These are phyloP conservation scores for Avahi laniger DNA, from an alignment of 2,797 vertebrate species.

Conservation along the genomic window DNA sequence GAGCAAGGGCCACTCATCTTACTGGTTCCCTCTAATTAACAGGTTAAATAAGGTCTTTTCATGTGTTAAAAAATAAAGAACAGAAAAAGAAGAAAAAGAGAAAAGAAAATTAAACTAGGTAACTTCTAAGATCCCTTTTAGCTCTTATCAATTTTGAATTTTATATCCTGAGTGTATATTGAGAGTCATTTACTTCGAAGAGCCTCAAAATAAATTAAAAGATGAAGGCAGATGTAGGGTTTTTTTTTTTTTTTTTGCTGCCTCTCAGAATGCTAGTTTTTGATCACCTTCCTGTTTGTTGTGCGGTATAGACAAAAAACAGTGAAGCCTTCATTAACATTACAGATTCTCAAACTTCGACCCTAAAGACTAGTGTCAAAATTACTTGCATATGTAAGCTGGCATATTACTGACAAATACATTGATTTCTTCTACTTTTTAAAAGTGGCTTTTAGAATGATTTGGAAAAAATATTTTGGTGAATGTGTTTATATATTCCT, in stretches of 20 bases:
- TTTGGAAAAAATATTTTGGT: conserved; percentile 16
- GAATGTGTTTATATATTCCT: neutral
- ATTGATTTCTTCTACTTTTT: conserved; percentile 20
- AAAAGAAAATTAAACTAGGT: neutral
- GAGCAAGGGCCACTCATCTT: neutral
- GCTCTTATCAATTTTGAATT: neutral
- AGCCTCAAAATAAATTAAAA: neutral
- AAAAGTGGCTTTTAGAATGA: neutral
- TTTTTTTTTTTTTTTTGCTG: neutral
- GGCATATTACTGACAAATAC: neutral
- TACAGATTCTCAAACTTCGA: neutral
- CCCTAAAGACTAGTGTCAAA: neutral
- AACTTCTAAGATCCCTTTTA: neutral
- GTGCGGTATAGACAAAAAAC: neutral
- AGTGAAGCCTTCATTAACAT: neutral
- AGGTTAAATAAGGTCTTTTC: neutral
- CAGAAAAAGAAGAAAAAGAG: neutral
- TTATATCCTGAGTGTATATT: neutral
- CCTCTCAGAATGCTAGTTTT: neutral
- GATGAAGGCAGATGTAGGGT: neutral
- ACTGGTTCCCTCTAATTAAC: neutral
- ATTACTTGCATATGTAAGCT: neutral
- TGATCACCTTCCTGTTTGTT: neutral
- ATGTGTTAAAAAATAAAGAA: neutral
- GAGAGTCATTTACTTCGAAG: neutral